Evolutionary conservation across 2,113 vertebrate genomes (phyloP), one percentile per base, ranked within the genome.

Genomic region (Myrmecobius fasciatus): DNA sequence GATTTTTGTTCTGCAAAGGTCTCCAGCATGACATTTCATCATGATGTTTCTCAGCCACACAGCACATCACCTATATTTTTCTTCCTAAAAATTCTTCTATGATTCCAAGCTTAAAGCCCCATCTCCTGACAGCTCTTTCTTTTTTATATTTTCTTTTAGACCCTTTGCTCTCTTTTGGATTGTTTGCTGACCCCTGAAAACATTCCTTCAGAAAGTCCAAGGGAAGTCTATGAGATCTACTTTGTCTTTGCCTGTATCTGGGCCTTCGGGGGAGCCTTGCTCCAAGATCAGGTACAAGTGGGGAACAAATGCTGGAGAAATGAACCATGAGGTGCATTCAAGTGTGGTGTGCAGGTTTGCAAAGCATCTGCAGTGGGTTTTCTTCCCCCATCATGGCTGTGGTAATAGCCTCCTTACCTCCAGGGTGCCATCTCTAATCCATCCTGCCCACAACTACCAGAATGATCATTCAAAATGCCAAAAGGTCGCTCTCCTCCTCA

Each of bases 161-260:
- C 97, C 0, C 43, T 98, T 49, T 98, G 97, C 90, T 97, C 94
- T 95, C 97, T 98, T 91, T 93, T 98, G 91, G 97, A 98, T 67
- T 98, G 98, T 88, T 97, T 98, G 36, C 28, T 99, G 93, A 98
- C 92, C 53, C 95, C 98, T 49, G 98, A 98, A 97, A 98, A 98
- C 46, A 95, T 98, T 0, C 96, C 97, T 90, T 47, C 95, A 91
- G 98, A 98, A 95, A 98, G 97, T 43, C 97, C 98, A 0, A 96
- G 97, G 94, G 98, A 98, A 48, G 60, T 98, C 4, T 98, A 95
- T 20, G 98, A 98, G 92, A 95, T 97, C n/a, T 98, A 97, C 94
- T 98, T 98, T 97, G 96, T 97, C 67, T 98, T 98, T 94, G 98
- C 97, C 48, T 98, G 97, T 95, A 94, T 98, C 89, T 98, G 98